These are phyloP conservation scores for Tragelaphus strepsiceros DNA, from an alignment of 2,113 vertebrate genomes.

Conservation along the genomic window DNA sequence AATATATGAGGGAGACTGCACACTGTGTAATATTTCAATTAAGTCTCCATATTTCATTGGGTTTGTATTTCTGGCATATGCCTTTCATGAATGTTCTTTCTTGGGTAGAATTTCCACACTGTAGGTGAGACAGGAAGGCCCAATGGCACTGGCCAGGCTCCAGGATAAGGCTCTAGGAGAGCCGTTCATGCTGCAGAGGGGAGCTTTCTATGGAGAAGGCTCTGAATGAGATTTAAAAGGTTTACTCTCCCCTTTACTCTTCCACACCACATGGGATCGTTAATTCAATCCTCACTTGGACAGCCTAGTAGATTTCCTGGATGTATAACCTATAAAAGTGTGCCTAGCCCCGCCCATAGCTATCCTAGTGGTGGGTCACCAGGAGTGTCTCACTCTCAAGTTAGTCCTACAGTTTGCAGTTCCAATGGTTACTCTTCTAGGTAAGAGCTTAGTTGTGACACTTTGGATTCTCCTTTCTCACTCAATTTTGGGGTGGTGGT, in stretches of 20 bases:
- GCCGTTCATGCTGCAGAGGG: not conserved
- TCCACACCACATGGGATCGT: no score
- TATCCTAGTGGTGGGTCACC: not conserved
- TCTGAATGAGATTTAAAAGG: not conserved
- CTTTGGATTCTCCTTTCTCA: not conserved
- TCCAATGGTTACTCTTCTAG: not conserved
- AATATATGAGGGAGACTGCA: not conserved
- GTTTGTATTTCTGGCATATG: not conserved
- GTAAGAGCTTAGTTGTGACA: not conserved
- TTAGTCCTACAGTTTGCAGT: not conserved
- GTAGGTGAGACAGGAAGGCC: not conserved
- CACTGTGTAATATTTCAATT: not conserved
- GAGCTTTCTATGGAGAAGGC: not conserved
- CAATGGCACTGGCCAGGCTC: not conserved
- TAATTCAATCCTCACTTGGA: not conserved
- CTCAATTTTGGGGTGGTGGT: not conserved
- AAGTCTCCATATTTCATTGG: not conserved
- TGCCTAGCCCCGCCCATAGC: not conserved
- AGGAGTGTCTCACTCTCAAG: not conserved
- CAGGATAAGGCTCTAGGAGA: not conserved
- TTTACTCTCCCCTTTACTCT: not conserved
- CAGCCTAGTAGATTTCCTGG: not conserved
- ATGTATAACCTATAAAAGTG: not conserved
- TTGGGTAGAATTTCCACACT: not conserved
- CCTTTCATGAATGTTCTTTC: not conserved